Evolutionary conservation across 2,113 vertebrate genomes (phyloP).

Genomic region (Capra hircus): DNA sequence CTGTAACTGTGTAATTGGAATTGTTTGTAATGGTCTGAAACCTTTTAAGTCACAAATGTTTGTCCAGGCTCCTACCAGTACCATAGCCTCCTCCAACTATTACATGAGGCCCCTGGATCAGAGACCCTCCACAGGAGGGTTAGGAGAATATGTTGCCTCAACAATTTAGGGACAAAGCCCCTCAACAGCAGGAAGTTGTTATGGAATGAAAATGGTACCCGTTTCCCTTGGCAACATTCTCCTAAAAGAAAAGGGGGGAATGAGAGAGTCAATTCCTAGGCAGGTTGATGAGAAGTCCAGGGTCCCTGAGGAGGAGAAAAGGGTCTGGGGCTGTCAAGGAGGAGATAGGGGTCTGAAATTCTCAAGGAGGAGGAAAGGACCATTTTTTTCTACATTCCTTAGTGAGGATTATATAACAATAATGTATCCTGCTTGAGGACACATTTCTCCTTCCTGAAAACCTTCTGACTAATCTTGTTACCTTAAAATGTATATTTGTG

Average conservation of each 20-base stretch:
- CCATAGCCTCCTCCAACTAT: neutral
- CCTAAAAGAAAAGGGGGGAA: neutral
- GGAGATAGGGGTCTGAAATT: neutral
- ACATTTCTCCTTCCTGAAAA: neutral
- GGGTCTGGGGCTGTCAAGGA: neutral
- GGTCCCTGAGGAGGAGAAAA: neutral
- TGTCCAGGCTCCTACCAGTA: neutral
- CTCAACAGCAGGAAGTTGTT: neutral
- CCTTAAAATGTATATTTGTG: neutral
- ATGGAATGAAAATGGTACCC: neutral
- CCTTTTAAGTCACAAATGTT: neutral
- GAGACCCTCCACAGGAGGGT: accelerated
- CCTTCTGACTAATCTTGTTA: neutral
- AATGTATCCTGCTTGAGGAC: neutral
- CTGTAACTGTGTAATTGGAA: neutral
- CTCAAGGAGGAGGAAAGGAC: neutral
- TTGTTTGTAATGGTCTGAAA: neutral
- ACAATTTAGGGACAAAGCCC: accelerated
- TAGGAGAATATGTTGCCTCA: neutral
- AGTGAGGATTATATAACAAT: neutral
- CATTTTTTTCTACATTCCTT: neutral
- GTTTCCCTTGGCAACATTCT: neutral
- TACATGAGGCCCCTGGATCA: neutral
- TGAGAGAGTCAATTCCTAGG: neutral
- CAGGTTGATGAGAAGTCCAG: neutral